A percentile compares a stretch with the other conserved stretches of the same genome.
phyloP scores from a whole-genome alignment of 1,140 invertebrate species.

The Drosophila azteca region DNA sequence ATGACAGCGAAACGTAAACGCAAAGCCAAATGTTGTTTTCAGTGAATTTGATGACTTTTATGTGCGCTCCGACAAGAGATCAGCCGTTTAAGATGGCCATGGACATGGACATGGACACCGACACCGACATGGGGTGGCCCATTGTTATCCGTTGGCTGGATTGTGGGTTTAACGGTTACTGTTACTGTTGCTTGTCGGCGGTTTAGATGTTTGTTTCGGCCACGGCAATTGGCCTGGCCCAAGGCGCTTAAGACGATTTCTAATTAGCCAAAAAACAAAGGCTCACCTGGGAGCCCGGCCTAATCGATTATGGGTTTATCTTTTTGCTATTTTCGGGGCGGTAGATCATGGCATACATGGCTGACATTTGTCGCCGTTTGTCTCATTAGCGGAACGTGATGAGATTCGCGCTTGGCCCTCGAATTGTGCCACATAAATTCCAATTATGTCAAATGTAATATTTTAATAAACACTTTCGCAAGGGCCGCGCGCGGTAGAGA shows the following conservation, averaged over 20 bases:
- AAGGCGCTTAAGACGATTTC: slow-evolving; percentile 78
- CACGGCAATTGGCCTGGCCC: slow-evolving; percentile 75
- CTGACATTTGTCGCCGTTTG: slow-evolving; percentile 21
- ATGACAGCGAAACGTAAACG: slow-evolving; percentile 77
- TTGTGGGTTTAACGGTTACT: slow-evolving; percentile 15
- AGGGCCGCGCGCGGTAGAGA: slow-evolving; percentile 54
- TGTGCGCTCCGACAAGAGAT: slow-evolving; percentile 79
- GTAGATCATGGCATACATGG: too few species aligned
- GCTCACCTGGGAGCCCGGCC: slow-evolving; percentile 9
- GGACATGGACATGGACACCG: background rate
- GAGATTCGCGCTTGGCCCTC: slow-evolving; percentile 25
- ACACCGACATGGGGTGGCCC: background rate
- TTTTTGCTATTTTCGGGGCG: slow-evolving; percentile 8
- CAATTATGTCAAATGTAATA: slow-evolving; percentile 84
- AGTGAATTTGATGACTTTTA: slow-evolving; percentile 83
- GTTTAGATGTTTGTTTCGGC: slow-evolving; percentile 25
- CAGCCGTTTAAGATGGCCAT: slow-evolving; percentile 81
- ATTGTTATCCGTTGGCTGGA: slow-evolving; percentile 28
- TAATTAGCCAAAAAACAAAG: slow-evolving; percentile 56
- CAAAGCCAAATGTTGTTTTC: slow-evolving; percentile 82
- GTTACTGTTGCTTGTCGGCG: slow-evolving; percentile 32
- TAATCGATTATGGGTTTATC: slow-evolving; percentile 17
- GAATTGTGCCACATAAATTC: slow-evolving; percentile 71
- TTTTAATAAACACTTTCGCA: slow-evolving; percentile 83
- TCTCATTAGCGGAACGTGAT: slow-evolving; percentile 41